phyloP scores from a whole-genome alignment of 1,140 invertebrate genomes.

The Drosophila pseudoobscura region DNA sequence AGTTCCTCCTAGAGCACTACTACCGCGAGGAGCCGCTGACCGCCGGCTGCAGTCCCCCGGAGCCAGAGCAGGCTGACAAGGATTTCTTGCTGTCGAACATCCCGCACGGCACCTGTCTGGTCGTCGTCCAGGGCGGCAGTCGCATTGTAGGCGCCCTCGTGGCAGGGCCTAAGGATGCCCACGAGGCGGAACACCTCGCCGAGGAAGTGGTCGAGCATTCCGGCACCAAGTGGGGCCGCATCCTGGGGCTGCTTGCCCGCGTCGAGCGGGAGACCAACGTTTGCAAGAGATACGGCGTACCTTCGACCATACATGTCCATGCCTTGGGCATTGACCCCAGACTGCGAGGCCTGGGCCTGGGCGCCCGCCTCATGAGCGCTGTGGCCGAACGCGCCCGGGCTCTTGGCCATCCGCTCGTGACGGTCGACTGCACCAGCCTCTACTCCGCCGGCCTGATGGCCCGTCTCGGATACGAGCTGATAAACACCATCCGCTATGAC shows the following conservation, averaged over 20 bases:
- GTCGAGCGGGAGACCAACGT: constrained; percentile 47
- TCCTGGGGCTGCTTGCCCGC: constrained; percentile 40
- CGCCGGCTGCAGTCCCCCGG: constrained; percentile 40
- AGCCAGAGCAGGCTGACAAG: constrained; percentile 43
- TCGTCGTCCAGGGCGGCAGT: constrained; percentile 9
- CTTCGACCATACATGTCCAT: constrained; percentile 48
- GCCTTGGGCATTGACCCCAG: constrained; percentile 51
- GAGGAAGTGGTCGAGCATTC: constrained; percentile 11
- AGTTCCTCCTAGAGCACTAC: constrained; percentile 58
- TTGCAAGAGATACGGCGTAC: constrained; percentile 35
- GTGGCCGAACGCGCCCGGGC: constrained; percentile 21
- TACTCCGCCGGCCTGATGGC: constrained; percentile 55
- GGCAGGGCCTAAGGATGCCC: constrained; percentile 50
- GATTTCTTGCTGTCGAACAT: constrained; percentile 60
- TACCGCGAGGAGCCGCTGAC: constrained; percentile 66
- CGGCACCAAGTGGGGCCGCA: constrained; percentile 62
- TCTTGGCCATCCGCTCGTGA: constrained; percentile 47
- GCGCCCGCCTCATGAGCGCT: constrained; percentile 40
- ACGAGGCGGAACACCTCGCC: constrained; percentile 9
- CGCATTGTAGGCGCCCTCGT: constrained; percentile 57
- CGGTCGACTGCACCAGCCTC: constrained; percentile 63
- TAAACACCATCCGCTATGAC: constrained; percentile 41
- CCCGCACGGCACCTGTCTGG: constrained; percentile 45
- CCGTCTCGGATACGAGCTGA: constrained; percentile 48
- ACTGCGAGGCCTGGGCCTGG: constrained; percentile 48